A percentile compares a stretch with the other conserved stretches of the same genome.
Conservation (phyloP, 37 sponge, comb jelly and placozoan genomes). For the Eunapius fragilis region DNA sequence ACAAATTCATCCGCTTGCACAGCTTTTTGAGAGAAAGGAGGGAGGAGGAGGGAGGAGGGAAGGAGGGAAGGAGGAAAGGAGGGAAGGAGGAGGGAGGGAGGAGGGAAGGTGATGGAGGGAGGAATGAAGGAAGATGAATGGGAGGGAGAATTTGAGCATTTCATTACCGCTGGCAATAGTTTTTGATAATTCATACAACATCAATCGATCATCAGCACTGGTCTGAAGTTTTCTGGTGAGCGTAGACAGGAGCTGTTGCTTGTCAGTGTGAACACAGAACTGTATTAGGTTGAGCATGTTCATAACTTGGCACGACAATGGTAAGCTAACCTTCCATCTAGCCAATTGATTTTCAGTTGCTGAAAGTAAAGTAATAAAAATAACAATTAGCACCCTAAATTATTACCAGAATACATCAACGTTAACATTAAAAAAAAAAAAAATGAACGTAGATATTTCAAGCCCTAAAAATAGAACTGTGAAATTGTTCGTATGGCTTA, state of each 20-base stretch:
- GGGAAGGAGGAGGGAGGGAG: no score
- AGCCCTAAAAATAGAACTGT: background rate
- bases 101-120: no score
- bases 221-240: background rate
- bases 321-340: constrained; percentile 12
- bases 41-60: no score
- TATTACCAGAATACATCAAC: background rate
- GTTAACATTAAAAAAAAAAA: background rate
- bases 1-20: constrained; percentile 4
- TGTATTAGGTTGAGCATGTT: background rate
- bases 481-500: background rate
- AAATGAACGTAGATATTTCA: no score
- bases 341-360: background rate
- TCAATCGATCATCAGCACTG: background rate
- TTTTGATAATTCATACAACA: background rate
- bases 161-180: background rate
- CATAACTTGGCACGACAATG: background rate
- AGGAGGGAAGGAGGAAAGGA: no score
- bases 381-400: background rate
- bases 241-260: background rate
- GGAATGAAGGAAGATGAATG: no score
- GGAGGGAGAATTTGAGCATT: background rate
- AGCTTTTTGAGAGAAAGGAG: background rate
- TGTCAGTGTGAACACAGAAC: constrained; percentile 38
- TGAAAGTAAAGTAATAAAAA: background rate